phyloP scores from a whole-genome alignment of 2,113 vertebrate species.

The Ia io region DNA sequence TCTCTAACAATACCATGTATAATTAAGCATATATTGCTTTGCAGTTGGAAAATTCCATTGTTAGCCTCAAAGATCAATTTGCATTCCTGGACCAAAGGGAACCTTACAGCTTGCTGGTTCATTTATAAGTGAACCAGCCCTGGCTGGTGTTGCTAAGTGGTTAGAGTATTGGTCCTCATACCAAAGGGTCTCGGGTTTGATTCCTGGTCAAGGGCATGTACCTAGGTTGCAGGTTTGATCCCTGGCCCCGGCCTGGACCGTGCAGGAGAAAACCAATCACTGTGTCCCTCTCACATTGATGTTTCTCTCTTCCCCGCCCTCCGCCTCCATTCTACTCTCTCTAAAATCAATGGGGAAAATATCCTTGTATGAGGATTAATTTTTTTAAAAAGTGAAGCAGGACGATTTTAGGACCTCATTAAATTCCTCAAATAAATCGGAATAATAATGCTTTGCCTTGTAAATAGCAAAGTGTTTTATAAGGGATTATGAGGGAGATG shows the following conservation, averaged over 20 bases:
- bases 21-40: slow-evolving; percentile 63
- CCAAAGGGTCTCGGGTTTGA: too few species aligned
- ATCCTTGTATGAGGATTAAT: too few species aligned
- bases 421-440: slow-evolving; percentile 36
- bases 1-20: slow-evolving; percentile 63
- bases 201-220: too few species aligned
- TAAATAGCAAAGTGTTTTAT: slow-evolving; percentile 48
- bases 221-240: too few species aligned
- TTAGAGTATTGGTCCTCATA: too few species aligned
- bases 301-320: too few species aligned
- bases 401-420: slow-evolving; percentile 50
- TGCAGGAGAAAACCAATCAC: too few species aligned
- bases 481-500: neutral
- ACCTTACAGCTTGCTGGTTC: slow-evolving; percentile 33
- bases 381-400: slow-evolving; percentile 38
- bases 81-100: slow-evolving; percentile 52
- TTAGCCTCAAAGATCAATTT: slow-evolving; percentile 61
- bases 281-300: too few species aligned
- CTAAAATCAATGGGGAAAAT: too few species aligned
- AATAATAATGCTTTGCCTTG: slow-evolving; percentile 49
- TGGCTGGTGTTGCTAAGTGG: too few species aligned
- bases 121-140: slow-evolving; percentile 47
- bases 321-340: too few species aligned
- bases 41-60: slow-evolving; percentile 64
- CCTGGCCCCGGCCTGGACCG: too few species aligned